Conservation (phyloP, 2,797 vertebrate species). For the Eulemur mongoz region DNA sequence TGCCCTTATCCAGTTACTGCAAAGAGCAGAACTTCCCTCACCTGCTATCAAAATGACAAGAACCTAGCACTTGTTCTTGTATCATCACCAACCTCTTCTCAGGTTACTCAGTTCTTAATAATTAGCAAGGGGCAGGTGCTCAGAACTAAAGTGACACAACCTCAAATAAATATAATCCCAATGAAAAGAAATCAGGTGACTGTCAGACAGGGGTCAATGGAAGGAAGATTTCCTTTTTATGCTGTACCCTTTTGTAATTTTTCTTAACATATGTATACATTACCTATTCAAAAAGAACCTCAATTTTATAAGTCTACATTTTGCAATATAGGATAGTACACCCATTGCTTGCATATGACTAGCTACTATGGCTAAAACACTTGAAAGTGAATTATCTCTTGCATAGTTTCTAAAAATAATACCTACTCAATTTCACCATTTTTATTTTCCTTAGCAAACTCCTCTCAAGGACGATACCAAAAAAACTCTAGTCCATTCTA, state of each 20-base stretch:
- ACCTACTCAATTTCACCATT: not conserved
- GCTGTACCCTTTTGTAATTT: not conserved
- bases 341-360: not conserved
- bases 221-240: not conserved
- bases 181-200: not conserved
- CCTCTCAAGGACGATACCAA: not conserved
- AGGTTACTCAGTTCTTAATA: not conserved
- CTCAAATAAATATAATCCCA: not conserved
- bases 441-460: not conserved
- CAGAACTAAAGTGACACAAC: not conserved
- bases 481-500: not conserved
- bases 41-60: not conserved
- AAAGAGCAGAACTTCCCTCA: not conserved
- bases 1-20: not conserved
- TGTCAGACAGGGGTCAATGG: not conserved
- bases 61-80: not conserved
- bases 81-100: not conserved
- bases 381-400: not conserved
- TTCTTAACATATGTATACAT: not conserved
- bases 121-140: not conserved
- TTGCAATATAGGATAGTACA: not conserved
- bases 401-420: not conserved
- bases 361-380: not conserved
- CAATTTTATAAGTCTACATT: not conserved
- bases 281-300: not conserved